Evolutionary conservation across 53 echinoderm and acorn worm genomes (phyloP), one percentile per base, ranked within the genome.

Genomic region (Mesocentrotus franciscanus): DNA sequence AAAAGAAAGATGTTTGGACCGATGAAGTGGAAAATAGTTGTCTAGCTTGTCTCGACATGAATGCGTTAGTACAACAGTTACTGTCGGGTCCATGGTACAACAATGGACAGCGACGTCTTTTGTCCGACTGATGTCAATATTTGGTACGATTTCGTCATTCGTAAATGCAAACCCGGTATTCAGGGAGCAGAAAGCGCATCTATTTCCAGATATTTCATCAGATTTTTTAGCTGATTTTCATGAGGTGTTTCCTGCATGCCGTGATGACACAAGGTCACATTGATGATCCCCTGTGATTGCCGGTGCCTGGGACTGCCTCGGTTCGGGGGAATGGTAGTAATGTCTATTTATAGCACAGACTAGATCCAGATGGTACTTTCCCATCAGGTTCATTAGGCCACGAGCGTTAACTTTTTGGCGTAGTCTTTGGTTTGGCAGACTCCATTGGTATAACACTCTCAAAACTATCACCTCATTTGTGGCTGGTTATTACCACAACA

Each of bases 291-390:
- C 17, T 39, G 8, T 39, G 20, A 42, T 81, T 17, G 42, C 81
- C 17, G 81, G 81, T 81, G 8, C 81, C 81, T 81, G 81, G 81
- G 81, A 42, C 9, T 39, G 20, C 42, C 34, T 78, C 34, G 15
- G 39, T 20, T 81, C 36, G 8, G 39, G 36, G 81, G n/a, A n/a
- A 18, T 42, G 42, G 36, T 18, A 79, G 75, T 79, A 79, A 74
- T 74, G 0, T 74, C 74, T 74, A 74, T 74, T 74, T 74, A 74
- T 74, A 74, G 74, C 11, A 11, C 32, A 30, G 32, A 74, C 12
- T 39, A 22, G 33, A 81, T 16, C 81, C 81, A 81, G 36, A 81
- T 81, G 81, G 81, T 81, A 42, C 42, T 81, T 81, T 81, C 81
- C 81, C 81, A 81, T 42, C 42, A 16, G 39, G 81, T 36, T 32